Conservation (phyloP, 2,888 invertebrate species). For the Lycophotia porphyrea region DNA sequence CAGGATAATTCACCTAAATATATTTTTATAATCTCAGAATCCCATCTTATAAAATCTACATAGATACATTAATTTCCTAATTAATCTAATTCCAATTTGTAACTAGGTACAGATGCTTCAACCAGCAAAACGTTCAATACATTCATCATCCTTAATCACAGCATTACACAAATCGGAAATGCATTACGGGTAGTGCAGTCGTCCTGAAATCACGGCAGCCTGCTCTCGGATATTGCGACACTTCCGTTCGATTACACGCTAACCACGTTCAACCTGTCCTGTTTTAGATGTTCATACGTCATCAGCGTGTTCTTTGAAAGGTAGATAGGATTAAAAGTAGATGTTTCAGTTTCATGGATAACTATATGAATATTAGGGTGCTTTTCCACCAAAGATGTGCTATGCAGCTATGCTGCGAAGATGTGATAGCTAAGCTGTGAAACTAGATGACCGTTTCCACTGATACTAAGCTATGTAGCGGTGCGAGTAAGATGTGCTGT, state of each 20-base stretch:
- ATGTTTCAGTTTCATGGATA: no score
- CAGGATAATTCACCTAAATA: neutral
- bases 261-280: conserved; percentile 45
- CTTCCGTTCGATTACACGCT: conserved; percentile 68
- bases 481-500: no score
- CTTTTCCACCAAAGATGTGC: no score
- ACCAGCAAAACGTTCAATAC: conserved; percentile 10
- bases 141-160: conserved; percentile 50
- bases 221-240: conserved; percentile 69
- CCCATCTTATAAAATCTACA: no score
- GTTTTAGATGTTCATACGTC: conserved; percentile 13
- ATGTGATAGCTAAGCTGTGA: no score
- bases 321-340: no score
- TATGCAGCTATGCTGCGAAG: no score
- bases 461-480: no score
- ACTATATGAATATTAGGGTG: no score
- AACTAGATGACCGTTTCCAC: no score
- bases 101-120: conserved; percentile 26
- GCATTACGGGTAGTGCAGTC: conserved; percentile 53
- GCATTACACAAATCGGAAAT: conserved; percentile 54
- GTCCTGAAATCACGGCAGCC: conserved; percentile 36
- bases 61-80: neutral
- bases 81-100: conserved; percentile 22
- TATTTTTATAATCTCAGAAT: neutral
- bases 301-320: neutral